These are phyloP conservation scores for Drosophila parabipectinata DNA, from an alignment of 1,140 invertebrate genomes.

Conservation along the genomic window DNA sequence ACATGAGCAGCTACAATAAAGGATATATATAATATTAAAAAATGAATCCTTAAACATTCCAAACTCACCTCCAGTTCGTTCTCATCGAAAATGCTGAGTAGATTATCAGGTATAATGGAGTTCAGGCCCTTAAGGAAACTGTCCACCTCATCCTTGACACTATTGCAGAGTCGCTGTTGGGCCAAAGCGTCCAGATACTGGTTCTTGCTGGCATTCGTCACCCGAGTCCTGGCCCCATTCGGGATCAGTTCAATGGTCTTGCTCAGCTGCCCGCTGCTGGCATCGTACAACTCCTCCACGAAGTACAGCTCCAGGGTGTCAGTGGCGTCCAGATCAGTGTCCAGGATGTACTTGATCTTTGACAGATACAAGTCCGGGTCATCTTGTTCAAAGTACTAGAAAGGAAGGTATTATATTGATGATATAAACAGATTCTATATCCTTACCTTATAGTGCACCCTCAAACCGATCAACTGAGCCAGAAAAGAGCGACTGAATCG, in stretches of 20 bases:
- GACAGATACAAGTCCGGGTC: conserved; percentile 96
- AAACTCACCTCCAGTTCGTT: conserved; percentile 94
- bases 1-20: conserved; percentile 90
- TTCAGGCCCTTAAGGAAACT: conserved; percentile 95
- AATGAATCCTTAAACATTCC: not conserved
- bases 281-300: conserved; percentile 94
- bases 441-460: conserved; percentile 92
- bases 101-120: conserved; percentile 95
- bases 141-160: conserved; percentile 93
- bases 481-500: conserved; percentile 96
- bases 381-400: conserved; percentile 96
- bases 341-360: conserved; percentile 96
- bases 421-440: conserved; percentile 78
- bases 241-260: conserved; percentile 91
- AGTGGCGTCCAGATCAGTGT: conserved; percentile 91
- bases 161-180: conserved; percentile 93
- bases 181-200: conserved; percentile 94
- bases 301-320: conserved; percentile 94
- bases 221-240: conserved; percentile 87
- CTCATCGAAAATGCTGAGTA: conserved; percentile 97
- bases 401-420: not conserved
- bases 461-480: conserved; percentile 95
- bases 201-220: conserved; percentile 82
- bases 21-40: not conserved
- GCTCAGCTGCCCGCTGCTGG: conserved; percentile 88